Percentiles rank a stretch among this genome's conserved stretches.
phyloP scores from a whole-genome alignment of 2,888 invertebrate genomes.

The Dione vanillae region DNA sequence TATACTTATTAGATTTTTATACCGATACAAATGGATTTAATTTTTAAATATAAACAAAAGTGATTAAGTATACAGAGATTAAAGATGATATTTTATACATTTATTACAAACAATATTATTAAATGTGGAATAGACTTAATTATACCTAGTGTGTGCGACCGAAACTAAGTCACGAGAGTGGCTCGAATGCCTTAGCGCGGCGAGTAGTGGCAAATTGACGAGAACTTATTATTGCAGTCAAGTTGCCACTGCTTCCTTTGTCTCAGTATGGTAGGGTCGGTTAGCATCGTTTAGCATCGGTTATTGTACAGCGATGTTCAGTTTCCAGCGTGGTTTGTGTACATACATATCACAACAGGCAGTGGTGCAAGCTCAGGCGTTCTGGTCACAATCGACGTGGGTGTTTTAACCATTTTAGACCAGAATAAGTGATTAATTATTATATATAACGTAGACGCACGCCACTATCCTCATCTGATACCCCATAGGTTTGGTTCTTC shows the following conservation, averaged over 20 bases:
- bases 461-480: conserved; percentile 14
- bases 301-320: conserved; percentile 48
- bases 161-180: conserved; percentile 58
- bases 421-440: conserved; percentile 42
- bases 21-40: conserved; percentile 85
- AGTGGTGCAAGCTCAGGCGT: conserved; percentile 62
- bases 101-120: conserved; percentile 84
- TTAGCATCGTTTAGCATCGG: too few species aligned
- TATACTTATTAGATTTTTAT: conserved; percentile 84
- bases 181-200: conserved; percentile 53
- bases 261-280: conserved; percentile 44
- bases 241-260: conserved; percentile 49
- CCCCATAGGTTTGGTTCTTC: conserved; percentile 53
- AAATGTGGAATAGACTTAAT: conserved; percentile 81
- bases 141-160: conserved; percentile 72
- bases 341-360: conserved; percentile 79
- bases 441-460: conserved; percentile 16
- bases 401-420: conserved; percentile 23
- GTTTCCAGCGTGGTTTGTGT: conserved; percentile 67
- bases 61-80: conserved; percentile 85
- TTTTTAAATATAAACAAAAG: conserved; percentile 84
- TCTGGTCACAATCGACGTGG: conserved; percentile 33
- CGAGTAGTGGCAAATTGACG: conserved; percentile 57
- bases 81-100: conserved; percentile 85
- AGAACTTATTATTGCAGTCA: conserved; percentile 38